Base-by-base conservation (phyloP, 1,140 invertebrate species). In the Zaprionus inermis region DNA sequence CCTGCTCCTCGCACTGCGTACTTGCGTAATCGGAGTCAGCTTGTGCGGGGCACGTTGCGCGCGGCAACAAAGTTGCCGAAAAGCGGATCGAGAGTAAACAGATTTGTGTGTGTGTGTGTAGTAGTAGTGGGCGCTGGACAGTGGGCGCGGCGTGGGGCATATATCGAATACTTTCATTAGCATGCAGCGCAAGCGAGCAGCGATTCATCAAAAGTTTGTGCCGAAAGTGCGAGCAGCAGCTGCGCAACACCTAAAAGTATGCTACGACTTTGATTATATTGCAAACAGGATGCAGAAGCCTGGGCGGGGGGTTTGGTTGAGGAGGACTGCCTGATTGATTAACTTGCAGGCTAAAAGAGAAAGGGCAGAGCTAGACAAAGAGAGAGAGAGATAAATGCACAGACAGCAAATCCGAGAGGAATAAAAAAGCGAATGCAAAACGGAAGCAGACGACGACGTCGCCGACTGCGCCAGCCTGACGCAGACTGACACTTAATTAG, bases 401-500 rank as follows among this genome's bases (percentile, higher is more conserved):
- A 49, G 44, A 18, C 44, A 49, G 44, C 44, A 49, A 49, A 49
- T 49, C 20, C 18, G 3, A 11, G 36, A 44, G 57, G 67, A 41
- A 70, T 61, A 20, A 32, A 20, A 20, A 51, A 51, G 20, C 24
- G n/a, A 72, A 75, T 78, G 72, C 36, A 55, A 60, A 63, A 59
- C 38, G 72, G 36, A 56, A 57, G 24, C 44, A 30, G 38, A 52
- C 24, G 55, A 57, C 24, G 57, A 61, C 67, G 63, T n/a, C 58
- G 30, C 58, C n/a, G 38, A 41, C n/a, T 7, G 38, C n/a, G n/a
- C 6, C 38, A 41, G 38, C 16, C 38, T 41, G 38, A 44, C 7
- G 38, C 38, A 44, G 38, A 55, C 83, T 79, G 83, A 83, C 83
- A 83, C 77, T 88, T 88, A 88, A 88, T 88, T 88, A 88, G 79